phyloP scores from a whole-genome alignment of 2,888 invertebrate species.

The Cheiracanthium punctorium region DNA sequence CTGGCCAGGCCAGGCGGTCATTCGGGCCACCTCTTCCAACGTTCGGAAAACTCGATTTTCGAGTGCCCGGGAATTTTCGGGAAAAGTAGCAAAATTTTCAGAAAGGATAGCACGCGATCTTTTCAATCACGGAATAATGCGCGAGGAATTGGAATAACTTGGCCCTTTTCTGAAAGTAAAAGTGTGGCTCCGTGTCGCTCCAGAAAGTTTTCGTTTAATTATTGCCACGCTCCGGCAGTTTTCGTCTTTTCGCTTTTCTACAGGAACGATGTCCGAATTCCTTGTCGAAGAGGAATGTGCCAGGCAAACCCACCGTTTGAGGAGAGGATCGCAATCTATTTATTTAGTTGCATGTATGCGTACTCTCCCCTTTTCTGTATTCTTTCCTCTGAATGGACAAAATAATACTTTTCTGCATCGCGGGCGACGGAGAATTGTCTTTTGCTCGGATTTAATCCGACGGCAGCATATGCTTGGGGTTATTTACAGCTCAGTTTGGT shows the following conservation, averaged over 20 bases:
- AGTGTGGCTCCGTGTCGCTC: slow-evolving; percentile 8
- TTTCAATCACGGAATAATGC: slow-evolving; percentile 49
- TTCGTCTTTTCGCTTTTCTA: neutral
- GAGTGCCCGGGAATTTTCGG: slow-evolving; percentile 40
- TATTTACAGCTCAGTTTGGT: too few species aligned
- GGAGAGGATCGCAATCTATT: neutral
- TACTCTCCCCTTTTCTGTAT: too few species aligned
- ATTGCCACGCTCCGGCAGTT: neutral
- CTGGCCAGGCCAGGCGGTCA: slow-evolving; percentile 50
- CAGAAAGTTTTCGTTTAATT: slow-evolving; percentile 10
- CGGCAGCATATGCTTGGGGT: too few species aligned
- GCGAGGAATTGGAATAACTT: slow-evolving; percentile 15
- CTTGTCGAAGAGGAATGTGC: neutral
- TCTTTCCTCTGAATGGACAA: neutral
- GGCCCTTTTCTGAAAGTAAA: slow-evolving; percentile 18
- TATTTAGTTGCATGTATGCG: too few species aligned
- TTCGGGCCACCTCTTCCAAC: slow-evolving; percentile 40
- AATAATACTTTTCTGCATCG: neutral
- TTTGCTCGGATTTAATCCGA: neutral
- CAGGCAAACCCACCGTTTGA: neutral
- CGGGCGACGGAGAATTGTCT: neutral
- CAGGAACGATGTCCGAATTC: neutral
- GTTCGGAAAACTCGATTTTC: slow-evolving; percentile 52
- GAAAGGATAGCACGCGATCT: slow-evolving; percentile 50
- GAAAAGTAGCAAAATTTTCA: slow-evolving; percentile 48